These are phyloP conservation scores for Cydia strobilella DNA, from an alignment of 1,140 invertebrate genomes.

Conservation along the genomic window DNA sequence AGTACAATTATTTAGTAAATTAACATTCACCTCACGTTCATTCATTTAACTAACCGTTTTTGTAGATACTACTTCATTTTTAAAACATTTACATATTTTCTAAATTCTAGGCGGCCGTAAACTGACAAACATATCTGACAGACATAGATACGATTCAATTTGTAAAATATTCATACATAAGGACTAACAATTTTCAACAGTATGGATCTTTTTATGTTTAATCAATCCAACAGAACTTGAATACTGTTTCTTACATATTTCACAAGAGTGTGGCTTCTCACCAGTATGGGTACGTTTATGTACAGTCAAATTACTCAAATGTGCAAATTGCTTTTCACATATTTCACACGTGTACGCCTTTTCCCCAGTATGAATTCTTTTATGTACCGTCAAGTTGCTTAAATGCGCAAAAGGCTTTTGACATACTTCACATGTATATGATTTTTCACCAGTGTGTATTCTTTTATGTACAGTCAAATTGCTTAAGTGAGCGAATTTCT, in stretches of 20 bases:
- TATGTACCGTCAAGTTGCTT: conserved; percentile 3
- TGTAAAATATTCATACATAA: background rate
- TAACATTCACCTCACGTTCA: too few species aligned
- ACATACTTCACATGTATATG: background rate
- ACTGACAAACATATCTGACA: too few species aligned
- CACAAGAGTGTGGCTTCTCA: background rate
- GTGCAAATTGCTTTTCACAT: background rate
- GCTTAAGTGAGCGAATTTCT: background rate
- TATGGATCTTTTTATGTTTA: background rate
- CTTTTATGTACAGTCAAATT: background rate
- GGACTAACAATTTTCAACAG: background rate
- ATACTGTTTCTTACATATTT: conserved; percentile 7
- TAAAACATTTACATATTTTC: too few species aligned
- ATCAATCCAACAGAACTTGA: background rate
- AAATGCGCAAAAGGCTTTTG: background rate
- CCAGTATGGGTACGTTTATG: background rate
- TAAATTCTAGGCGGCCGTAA: too few species aligned
- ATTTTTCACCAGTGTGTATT: background rate
- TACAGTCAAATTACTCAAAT: conserved; percentile 6
- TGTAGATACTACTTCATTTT: too few species aligned
- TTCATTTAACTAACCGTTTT: too few species aligned
- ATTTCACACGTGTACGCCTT: background rate
- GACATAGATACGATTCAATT: too few species aligned
- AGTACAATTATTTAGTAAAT: too few species aligned
- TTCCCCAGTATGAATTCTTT: background rate